Percentiles rank a stretch among this genome's conserved stretches.
Evolutionary conservation across 2,797 vertebrate genomes (phyloP).

Genomic region (Monodelphis domestica): DNA sequence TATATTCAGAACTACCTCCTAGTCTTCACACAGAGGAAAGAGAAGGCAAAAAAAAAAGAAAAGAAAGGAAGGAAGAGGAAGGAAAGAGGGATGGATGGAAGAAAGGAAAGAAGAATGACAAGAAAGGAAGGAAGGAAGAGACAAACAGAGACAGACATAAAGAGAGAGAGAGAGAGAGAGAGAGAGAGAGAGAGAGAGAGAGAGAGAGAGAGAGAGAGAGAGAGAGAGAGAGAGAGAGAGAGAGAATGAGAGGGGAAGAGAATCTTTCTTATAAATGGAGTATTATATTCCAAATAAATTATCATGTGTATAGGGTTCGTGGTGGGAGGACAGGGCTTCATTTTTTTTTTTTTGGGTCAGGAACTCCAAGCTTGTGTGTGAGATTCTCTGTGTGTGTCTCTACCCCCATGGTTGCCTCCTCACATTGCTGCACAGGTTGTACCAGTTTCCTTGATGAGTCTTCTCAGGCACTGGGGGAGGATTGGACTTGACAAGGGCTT

Average conservation of each 20-base stretch:
- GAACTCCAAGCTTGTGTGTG: too few species aligned
- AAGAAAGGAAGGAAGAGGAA: neutral
- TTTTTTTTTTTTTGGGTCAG: neutral
- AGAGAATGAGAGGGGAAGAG: neutral
- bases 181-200: neutral
- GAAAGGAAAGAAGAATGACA: rapidly evolving
- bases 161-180: rapidly evolving
- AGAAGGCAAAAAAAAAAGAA: neutral
- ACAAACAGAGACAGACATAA: neutral
- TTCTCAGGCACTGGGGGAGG: neutral
- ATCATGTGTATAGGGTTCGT: neutral
- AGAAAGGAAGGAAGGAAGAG: neutral
- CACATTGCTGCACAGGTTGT: neutral
- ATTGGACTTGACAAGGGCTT: neutral
- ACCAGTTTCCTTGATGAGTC: neutral
- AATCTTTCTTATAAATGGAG: neutral
- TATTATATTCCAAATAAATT: neutral
- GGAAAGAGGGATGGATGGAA: neutral
- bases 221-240: neutral
- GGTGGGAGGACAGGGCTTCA: neutral
- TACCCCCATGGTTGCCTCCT: neutral
- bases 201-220: too few species aligned
- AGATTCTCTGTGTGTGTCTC: neutral
- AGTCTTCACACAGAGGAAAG: neutral
- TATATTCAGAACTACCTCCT: neutral